A percentile compares a stretch with the other conserved stretches of the same genome.
Conservation (phyloP, 2,888 invertebrate genomes). For the Pharmacophagus antenor region DNA sequence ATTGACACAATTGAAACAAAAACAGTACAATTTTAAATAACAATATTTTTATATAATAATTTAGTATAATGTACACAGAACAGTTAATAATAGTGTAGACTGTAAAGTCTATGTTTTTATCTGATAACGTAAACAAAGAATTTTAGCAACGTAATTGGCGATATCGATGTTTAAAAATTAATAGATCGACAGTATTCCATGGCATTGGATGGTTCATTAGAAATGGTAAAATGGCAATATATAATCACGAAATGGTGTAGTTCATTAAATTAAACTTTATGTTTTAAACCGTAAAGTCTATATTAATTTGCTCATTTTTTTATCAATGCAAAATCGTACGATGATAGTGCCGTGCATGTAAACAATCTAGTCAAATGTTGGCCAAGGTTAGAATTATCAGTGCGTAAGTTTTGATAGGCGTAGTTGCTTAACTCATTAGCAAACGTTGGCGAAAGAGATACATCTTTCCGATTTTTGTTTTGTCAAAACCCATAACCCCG, state of each 20-base stretch:
- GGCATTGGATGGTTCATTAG: neutral
- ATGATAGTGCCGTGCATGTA: constrained; percentile 1
- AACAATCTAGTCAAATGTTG: neutral
- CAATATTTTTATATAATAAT: too few species aligned
- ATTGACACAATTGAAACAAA: too few species aligned
- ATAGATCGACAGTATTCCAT: constrained; percentile 78
- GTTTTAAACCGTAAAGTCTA: neutral
- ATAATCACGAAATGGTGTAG: neutral
- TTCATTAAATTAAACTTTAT: neutral
- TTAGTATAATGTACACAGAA: too few species aligned
- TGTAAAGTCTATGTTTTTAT: too few species aligned
- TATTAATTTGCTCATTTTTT: neutral
- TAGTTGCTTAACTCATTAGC: neutral
- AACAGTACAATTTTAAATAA: too few species aligned
- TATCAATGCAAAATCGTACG: constrained; percentile 14
- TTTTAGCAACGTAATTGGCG: too few species aligned
- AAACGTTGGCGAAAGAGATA: neutral
- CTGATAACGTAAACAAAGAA: too few species aligned
- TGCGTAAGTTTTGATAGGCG: neutral
- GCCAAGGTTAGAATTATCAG: neutral
- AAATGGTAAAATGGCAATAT: neutral
- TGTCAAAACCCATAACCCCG: too few species aligned
- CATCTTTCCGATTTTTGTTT: too few species aligned
- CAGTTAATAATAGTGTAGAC: too few species aligned
- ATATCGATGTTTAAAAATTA: too few species aligned